phyloP scores from a whole-genome alignment of 1,140 invertebrate species.

The Camponotus floridanus region DNA sequence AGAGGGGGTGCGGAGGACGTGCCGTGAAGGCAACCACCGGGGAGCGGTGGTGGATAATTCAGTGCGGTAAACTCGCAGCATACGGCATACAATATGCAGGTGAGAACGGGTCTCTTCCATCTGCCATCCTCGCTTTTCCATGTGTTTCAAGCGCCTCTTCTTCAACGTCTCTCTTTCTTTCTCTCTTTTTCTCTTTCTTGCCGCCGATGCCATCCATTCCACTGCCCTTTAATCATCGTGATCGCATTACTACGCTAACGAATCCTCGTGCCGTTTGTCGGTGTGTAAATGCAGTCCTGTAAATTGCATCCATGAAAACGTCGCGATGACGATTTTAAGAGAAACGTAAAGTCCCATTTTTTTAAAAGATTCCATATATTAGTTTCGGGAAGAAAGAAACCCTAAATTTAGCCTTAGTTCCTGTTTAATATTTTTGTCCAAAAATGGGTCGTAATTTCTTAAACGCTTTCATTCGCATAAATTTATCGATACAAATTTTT shows the following conservation, averaged over 20 bases:
- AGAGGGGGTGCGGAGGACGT: neutral
- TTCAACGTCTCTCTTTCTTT: neutral
- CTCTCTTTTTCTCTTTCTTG: neutral
- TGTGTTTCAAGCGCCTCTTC: conserved; percentile 15
- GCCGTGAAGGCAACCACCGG: conserved; percentile 51
- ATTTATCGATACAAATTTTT: conserved; percentile 10
- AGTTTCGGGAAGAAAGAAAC: neutral
- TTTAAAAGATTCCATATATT: conserved; percentile 1
- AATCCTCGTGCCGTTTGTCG: conserved; percentile 26
- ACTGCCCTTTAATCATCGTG: conserved; percentile 46
- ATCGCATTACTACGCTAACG: conserved; percentile 48
- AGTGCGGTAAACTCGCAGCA: conserved; percentile 77
- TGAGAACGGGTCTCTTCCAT: conserved; percentile 63
- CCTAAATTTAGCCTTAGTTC: conserved; percentile 9
- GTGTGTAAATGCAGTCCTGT: conserved; percentile 26
- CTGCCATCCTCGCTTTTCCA: conserved; percentile 60
- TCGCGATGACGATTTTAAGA: neutral
- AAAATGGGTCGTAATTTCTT: conserved; percentile 34
- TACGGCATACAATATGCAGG: conserved; percentile 78
- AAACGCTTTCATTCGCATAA: neutral
- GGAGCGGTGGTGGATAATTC: conserved; percentile 75
- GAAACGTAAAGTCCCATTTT: neutral
- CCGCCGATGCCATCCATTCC: conserved; percentile 25
- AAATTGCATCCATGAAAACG: conserved; percentile 28
- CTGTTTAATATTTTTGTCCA: neutral